Conservation (phyloP, 1,140 invertebrate genomes). For the Battus philenor region DNA sequence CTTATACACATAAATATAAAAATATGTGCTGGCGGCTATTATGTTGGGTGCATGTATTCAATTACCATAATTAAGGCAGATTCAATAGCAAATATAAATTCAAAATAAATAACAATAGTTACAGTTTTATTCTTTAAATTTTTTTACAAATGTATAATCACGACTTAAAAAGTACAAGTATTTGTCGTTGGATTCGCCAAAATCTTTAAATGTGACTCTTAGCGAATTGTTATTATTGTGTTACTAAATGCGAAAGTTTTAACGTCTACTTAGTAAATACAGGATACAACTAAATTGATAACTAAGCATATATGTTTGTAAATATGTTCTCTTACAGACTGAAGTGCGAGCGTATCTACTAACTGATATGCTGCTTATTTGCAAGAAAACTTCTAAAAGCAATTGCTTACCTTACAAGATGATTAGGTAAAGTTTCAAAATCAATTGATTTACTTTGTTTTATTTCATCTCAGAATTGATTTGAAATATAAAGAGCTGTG, state of each 20-base stretch:
- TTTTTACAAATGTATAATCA: no score
- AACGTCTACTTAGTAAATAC: no score
- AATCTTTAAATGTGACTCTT: no score
- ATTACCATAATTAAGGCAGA: neutral
- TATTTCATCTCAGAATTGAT: no score
- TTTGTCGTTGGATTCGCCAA: no score
- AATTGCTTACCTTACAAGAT: constrained; percentile 34
- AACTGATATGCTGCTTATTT: constrained; percentile 63
- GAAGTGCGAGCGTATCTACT: constrained; percentile 54
- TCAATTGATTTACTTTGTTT: neutral
- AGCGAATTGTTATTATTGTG: no score
- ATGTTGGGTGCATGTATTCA: neutral
- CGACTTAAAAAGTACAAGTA: no score
- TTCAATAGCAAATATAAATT: no score
- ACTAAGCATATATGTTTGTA: constrained; percentile 19
- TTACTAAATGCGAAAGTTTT: no score
- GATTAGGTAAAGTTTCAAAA: constrained; percentile 47
- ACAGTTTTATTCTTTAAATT: no score
- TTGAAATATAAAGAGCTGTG: neutral
- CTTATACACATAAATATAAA: neutral
- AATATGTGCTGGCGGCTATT: neutral
- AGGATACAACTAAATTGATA: no score
- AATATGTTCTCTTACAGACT: constrained; percentile 39
- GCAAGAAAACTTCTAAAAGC: constrained; percentile 46
- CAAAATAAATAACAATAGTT: no score